These are phyloP conservation scores for Hydropotes inermis DNA, from an alignment of 2,113 vertebrate species.

Conservation along the genomic window DNA sequence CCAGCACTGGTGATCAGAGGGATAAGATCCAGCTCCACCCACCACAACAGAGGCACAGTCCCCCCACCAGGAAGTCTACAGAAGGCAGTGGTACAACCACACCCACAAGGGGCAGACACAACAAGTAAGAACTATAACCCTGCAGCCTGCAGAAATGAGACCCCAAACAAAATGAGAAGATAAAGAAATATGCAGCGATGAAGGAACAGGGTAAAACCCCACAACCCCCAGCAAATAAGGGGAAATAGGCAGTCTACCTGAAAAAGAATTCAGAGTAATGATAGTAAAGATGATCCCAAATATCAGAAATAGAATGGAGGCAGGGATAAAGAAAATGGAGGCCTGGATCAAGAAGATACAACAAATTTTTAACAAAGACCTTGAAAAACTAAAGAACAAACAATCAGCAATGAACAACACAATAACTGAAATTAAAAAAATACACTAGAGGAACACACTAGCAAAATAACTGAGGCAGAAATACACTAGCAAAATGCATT, in stretches of 20 bases:
- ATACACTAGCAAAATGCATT: not conserved
- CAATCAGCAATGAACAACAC: not conserved
- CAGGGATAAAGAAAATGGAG: not conserved
- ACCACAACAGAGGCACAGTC: not conserved
- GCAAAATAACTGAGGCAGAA: not conserved
- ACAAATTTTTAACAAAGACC: not conserved
- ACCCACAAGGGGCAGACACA: not conserved
- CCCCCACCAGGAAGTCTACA: not conserved
- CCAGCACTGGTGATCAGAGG: not conserved
- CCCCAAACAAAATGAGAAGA: not conserved
- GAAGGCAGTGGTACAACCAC: not conserved
- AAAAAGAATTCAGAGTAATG: not conserved
- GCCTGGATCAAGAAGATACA: not conserved
- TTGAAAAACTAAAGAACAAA: not conserved
- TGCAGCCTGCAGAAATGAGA: not conserved
- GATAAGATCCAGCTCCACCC: not conserved
- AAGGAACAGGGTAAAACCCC: not conserved
- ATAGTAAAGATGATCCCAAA: not conserved
- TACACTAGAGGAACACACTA: not conserved
- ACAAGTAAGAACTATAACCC: not conserved
- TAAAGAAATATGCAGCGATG: not conserved
- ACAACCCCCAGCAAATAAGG: not conserved
- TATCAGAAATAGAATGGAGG: not conserved
- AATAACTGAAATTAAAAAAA: not conserved
- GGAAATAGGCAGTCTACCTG: not conserved